Evolutionary conservation across 2,888 invertebrate genomes (phyloP), one percentile per base, ranked within the genome.

Genomic region (Rhorus exstirpatorius): DNA sequence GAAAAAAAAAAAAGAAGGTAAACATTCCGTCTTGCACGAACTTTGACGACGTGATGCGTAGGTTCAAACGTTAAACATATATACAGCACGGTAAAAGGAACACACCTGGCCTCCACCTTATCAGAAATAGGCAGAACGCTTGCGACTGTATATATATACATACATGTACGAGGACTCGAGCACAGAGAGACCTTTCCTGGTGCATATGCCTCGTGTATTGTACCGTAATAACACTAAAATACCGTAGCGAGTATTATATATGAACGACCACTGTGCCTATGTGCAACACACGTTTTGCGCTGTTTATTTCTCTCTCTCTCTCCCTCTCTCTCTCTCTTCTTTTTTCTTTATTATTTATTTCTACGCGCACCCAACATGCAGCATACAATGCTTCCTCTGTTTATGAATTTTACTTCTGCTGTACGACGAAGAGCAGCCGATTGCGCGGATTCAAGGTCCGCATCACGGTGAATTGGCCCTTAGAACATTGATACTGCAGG

Each of bases 21-120:
- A 41, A 67, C 49, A 60, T 24, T 76, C 19, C 46, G 51, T n/a
- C 44, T 75, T 58, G 70, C 58, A 41, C 26, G 41, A 60, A 49
- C 61, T 24, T 49, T 12, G 21, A 55, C 70, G 63, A 17, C 21
- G 58, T 41, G 46, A 44, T 46, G 35, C 46, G 44, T 17, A 79
- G 68, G 41, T 46, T 38, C 24, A 14, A 46, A 67, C 31, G 19
- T 24, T 7, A 49, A 24, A 24, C 14, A 41, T 51, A 55, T 41
- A 14, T 24, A 61, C 17, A 61, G 61, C 26, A 49, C 60, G 26
- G 49, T 46, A 17, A 21, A 75, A 55, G 49, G 41, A 63, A 75
- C 74, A 83, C 87, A 87, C 87, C 87, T 88, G 87, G 87, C 79
- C 82, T 84, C 81, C 12, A 46, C 55, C 86, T 88, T 88, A 88